phyloP scores from a whole-genome alignment of 2,888 invertebrate genomes.

The Ligdia adustata region DNA sequence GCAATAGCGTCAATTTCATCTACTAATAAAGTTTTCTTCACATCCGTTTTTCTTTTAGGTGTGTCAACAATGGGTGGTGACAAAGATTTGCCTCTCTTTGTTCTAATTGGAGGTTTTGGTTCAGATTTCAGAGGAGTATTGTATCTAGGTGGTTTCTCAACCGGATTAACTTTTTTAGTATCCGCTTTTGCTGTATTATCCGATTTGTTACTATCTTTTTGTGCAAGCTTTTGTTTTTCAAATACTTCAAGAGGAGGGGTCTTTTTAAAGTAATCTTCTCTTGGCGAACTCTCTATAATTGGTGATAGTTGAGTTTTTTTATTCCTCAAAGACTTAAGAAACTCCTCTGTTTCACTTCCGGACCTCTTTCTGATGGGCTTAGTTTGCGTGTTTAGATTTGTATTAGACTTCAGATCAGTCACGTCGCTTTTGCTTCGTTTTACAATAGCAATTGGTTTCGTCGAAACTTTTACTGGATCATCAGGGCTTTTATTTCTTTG shows the following conservation, averaged over 20 bases:
- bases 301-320: slow-evolving; percentile 90
- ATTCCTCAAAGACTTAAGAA: slow-evolving; percentile 77
- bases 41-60: slow-evolving; percentile 70
- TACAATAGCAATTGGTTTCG: slow-evolving; percentile 70
- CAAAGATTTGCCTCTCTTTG: slow-evolving; percentile 66
- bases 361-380: slow-evolving; percentile 83
- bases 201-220: slow-evolving; percentile 56
- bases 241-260: slow-evolving; percentile 69
- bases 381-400: slow-evolving; percentile 65
- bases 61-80: slow-evolving; percentile 69
- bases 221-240: slow-evolving; percentile 62
- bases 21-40: slow-evolving; percentile 65
- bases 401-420: slow-evolving; percentile 84
- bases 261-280: slow-evolving; percentile 87
- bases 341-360: slow-evolving; percentile 85
- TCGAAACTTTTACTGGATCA: slow-evolving; percentile 73
- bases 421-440: slow-evolving; percentile 87
- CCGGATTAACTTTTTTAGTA: slow-evolving; percentile 72
- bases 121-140: slow-evolving; percentile 70
- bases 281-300: slow-evolving; percentile 90
- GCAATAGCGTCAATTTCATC: slow-evolving; percentile 69
- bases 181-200: slow-evolving; percentile 54
- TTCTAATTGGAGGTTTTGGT: slow-evolving; percentile 68
- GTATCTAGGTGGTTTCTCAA: slow-evolving; percentile 74
- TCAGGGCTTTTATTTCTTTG: slow-evolving; percentile 81